Evolutionary conservation across 2,888 invertebrate species (phyloP), one percentile per base, ranked within the genome.

Genomic region (Molanna angustata): DNA sequence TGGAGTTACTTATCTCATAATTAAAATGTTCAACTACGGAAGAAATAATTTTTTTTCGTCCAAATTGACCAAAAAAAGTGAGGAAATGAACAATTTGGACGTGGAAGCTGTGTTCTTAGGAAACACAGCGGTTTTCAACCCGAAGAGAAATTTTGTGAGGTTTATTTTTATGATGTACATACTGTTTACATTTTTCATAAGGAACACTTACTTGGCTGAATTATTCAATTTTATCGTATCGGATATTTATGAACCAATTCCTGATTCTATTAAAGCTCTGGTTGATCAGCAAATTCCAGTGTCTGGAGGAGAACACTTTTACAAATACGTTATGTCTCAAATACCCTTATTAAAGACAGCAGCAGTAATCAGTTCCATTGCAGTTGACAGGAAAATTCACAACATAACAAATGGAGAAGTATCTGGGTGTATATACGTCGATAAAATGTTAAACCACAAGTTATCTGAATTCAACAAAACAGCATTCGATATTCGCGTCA

Each of bases 171-270:
- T 45, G 6, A 7, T 32, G 6, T 31, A 22, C 4, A 9, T 45
- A 4, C 7, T 13, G 1, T 45, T 33, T 45, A 13, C 45, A 9
- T 45, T 45, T 33, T 45, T 32, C 13, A 27, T 45, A 9, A 31
- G 45, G 4, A 45, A 45, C 19, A 19, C 22, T 31, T 45, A 45
- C 33, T 19, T 45, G 6, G 45, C 17, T 16, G 32, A 6, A 19
- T 20, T 33, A 14, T 45, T 32, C 7, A 45, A 45, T 13, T 45
- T 4, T 13, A 13, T 45, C 14, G 13, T 45, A 22, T 11, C 32
- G n/a, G 45, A 45, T 19, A 19, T 32, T 4, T 22, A 32, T 33
- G 45, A 33, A 9, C 18, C 3, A 6, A 2, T 7, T n/a, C 7
- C 20, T 1, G 18, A 45, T 6, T 32, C 45, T 6, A n/a, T 45